phyloP scores from a whole-genome alignment of 2,888 invertebrate genomes.

The Tridacna crocea region DNA sequence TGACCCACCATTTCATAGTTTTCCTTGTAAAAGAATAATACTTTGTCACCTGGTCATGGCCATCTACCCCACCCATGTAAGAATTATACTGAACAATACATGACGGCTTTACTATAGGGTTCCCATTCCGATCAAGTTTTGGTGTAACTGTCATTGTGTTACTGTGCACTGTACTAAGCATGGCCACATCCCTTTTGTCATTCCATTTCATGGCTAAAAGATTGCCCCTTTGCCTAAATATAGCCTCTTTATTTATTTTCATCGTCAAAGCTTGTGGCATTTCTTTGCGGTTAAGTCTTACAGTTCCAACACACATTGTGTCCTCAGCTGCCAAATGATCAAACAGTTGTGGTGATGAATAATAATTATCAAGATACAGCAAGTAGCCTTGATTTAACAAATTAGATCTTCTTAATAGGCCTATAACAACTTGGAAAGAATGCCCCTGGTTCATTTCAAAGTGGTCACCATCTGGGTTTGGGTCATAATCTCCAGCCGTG shows the following conservation, averaged over 20 bases:
- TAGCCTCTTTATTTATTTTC: constrained; percentile 13
- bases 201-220: constrained; percentile 26
- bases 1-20: constrained; percentile 58
- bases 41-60: constrained; percentile 53
- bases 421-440: constrained; percentile 21
- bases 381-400: constrained; percentile 17
- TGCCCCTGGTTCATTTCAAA: neutral
- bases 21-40: constrained; percentile 50
- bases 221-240: constrained; percentile 27
- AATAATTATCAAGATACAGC: constrained; percentile 27
- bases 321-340: constrained; percentile 10
- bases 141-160: constrained; percentile 28
- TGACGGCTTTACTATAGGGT: constrained; percentile 40
- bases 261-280: constrained; percentile 15
- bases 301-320: constrained; percentile 24
- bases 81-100: constrained; percentile 47
- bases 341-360: constrained; percentile 26
- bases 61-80: constrained; percentile 64
- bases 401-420: neutral
- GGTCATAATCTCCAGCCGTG: constrained; percentile 13
- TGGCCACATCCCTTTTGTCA: constrained; percentile 52
- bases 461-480: constrained; percentile 3
- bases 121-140: constrained; percentile 25
- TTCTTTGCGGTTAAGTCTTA: constrained; percentile 17
- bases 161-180: constrained; percentile 45